Percentiles rank a stretch among this genome's conserved stretches.
phyloP scores from a whole-genome alignment of 2,797 vertebrate species.

The Picus viridis region DNA sequence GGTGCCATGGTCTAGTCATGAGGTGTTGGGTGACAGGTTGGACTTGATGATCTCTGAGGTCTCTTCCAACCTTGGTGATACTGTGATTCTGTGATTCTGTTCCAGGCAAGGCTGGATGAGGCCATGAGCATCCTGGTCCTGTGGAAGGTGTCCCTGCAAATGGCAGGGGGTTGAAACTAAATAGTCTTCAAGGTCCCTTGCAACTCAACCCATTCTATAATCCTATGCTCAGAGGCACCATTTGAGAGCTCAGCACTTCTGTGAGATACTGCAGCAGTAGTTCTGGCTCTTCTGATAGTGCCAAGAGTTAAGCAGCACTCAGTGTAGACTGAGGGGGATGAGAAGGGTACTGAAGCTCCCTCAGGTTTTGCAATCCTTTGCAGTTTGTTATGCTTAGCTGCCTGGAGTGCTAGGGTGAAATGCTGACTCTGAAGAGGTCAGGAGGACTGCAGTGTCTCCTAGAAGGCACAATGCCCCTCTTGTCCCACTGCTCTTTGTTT shows the following conservation, averaged over 20 bases:
- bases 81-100: too few relatives aligned
- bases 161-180: not conserved
- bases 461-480: not conserved
- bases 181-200: not conserved
- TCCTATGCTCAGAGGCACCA: not conserved
- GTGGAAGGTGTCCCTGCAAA: not conserved
- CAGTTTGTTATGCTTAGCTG: not conserved
- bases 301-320: not conserved
- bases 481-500: not conserved
- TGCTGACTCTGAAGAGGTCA: not conserved
- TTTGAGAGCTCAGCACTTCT: not conserved
- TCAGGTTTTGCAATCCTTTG: not conserved
- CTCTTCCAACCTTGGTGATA: too few relatives aligned
- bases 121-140: not conserved
- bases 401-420: not conserved
- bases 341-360: not conserved
- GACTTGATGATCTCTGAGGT: too few relatives aligned
- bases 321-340: not conserved
- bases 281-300: not conserved
- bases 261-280: not conserved
- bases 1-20: too few relatives aligned
- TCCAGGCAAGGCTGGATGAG: too few relatives aligned
- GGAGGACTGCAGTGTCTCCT: not conserved
- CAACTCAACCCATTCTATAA: not conserved
- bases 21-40: too few relatives aligned